phyloP scores from a whole-genome alignment of 2,797 vertebrate genomes.

The Halcyon badia region DNA sequence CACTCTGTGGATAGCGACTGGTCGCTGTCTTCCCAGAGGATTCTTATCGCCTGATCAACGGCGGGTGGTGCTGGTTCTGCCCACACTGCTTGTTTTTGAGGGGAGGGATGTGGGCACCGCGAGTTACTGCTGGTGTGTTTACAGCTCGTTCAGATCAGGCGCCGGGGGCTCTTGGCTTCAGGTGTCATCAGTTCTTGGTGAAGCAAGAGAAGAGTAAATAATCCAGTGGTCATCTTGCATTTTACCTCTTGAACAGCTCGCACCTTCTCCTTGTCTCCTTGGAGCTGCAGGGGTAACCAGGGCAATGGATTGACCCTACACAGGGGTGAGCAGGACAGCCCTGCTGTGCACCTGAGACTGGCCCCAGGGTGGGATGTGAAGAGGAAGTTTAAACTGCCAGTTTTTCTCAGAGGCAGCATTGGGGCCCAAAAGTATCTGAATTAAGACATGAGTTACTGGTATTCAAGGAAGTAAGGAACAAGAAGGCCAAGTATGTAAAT shows the following conservation, averaged over 20 bases:
- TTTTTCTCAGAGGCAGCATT: background rate
- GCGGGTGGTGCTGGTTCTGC: too few species aligned
- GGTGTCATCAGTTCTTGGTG: background rate
- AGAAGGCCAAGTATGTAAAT: background rate
- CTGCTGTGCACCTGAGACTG: background rate
- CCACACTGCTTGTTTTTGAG: too few species aligned
- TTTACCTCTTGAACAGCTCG: background rate
- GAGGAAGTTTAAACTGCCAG: background rate
- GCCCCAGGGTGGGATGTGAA: background rate
- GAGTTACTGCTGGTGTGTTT: too few species aligned
- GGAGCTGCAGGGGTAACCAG: background rate
- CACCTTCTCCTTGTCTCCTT: background rate
- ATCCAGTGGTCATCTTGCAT: background rate
- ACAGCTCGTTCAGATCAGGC: too few species aligned
- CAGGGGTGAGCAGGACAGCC: fast-evolving
- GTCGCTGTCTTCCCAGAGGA: too few species aligned
- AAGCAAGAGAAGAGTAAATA: background rate
- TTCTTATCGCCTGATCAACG: too few species aligned
- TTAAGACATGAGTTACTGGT: background rate
- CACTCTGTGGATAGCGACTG: too few species aligned
- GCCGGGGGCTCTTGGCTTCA: too few species aligned
- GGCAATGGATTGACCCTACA: background rate
- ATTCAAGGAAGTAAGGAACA: background rate
- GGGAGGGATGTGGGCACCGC: too few species aligned
- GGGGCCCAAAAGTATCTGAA: background rate